phyloP scores from a whole-genome alignment of 2,797 vertebrate species.

The Masticophis lateralis region DNA sequence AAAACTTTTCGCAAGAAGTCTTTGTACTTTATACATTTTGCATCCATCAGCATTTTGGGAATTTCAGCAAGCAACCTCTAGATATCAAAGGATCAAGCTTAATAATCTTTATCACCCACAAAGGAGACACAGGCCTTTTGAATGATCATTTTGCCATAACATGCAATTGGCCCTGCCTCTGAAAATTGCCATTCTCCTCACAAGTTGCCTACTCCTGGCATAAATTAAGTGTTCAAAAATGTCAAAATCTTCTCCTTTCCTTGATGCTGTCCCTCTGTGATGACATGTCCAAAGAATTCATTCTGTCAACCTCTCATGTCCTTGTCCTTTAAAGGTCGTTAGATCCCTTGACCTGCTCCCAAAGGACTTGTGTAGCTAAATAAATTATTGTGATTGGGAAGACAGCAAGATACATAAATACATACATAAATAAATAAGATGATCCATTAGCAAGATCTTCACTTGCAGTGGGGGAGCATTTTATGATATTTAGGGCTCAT shows the following conservation, averaged over 20 bases:
- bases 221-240: background rate
- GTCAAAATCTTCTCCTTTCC: background rate
- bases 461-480: background rate
- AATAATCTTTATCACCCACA: background rate
- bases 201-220: background rate
- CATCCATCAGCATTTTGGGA: conserved; percentile 55
- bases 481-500: background rate
- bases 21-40: conserved; percentile 54
- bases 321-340: background rate
- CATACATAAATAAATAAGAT: background rate
- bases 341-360: background rate
- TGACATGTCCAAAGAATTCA: background rate
- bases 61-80: background rate
- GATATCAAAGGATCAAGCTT: background rate
- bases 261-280: background rate
- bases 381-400: background rate
- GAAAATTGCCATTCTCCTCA: background rate
- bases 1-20: conserved; percentile 46
- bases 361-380: background rate
- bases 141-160: background rate
- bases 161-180: background rate
- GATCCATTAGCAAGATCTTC: background rate
- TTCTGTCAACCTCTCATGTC: background rate
- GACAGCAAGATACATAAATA: background rate
- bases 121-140: background rate